Percentiles rank a stretch among this genome's conserved stretches.
Evolutionary conservation across 2,113 vertebrate genomes (phyloP).

Genomic region (Lagenorhynchus albirostris): DNA sequence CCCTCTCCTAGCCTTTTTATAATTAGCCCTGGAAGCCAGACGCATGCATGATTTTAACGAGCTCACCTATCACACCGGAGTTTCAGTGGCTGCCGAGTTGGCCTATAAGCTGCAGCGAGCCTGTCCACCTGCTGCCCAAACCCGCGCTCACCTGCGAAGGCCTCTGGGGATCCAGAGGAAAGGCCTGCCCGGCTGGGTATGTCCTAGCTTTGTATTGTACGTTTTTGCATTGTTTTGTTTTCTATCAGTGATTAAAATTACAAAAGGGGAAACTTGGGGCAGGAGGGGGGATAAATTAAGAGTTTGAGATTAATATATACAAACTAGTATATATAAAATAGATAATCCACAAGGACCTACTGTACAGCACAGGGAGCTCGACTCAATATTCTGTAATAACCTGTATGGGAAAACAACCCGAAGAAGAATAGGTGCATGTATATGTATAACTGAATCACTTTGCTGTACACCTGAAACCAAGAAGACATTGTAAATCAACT

Average conservation of each 20-base stretch:
- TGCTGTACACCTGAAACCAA: not conserved
- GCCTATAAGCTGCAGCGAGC: constrained; percentile 30
- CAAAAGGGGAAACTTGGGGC: not conserved
- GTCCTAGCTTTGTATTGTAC: not conserved
- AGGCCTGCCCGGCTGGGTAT: constrained; percentile 60
- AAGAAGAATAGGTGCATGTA: not conserved
- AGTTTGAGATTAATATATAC: not conserved
- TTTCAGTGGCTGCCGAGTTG: not conserved
- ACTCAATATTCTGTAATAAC: not conserved
- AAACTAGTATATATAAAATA: too few relatives aligned
- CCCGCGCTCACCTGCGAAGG: not conserved
- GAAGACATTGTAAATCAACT: not conserved
- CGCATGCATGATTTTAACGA: not conserved
- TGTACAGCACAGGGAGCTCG: not conserved
- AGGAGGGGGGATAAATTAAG: not conserved
- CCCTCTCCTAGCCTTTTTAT: constrained; percentile 51
- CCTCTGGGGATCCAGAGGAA: constrained; percentile 30
- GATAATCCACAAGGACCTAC: not conserved
- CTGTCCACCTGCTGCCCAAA: not conserved
- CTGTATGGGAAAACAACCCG: not conserved
- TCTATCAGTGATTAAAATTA: constrained; percentile 74
- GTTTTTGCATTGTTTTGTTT: not conserved
- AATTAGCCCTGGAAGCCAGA: constrained; percentile 58
- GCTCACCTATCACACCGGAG: not conserved
- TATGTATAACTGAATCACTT: not conserved